Evolutionary conservation across 2,888 invertebrate genomes (phyloP).

Genomic region (Diloba caeruleocephala): DNA sequence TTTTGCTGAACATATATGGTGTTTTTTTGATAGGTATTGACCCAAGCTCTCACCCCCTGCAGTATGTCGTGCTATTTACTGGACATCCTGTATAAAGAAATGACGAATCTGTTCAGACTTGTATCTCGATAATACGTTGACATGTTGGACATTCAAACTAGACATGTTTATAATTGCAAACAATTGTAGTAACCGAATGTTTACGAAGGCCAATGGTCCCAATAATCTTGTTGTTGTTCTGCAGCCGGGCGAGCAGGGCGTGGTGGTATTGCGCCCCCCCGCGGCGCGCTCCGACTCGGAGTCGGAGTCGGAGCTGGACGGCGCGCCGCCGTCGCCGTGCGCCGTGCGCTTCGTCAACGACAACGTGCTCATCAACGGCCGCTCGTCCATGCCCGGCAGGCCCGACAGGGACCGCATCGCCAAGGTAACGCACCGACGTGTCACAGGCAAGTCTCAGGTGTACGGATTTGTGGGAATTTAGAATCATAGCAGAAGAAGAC

Average conservation of each 20-base stretch:
- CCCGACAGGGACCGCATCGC: constrained; percentile 84
- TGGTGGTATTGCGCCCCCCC: constrained; percentile 86
- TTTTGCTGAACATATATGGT: no score
- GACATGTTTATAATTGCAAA: background rate
- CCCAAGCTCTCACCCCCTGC: no score
- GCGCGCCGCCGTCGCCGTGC: constrained; percentile 94
- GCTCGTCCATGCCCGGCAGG: constrained; percentile 93
- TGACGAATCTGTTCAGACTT: background rate
- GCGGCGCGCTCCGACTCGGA: constrained; percentile 84
- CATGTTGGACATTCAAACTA: background rate
- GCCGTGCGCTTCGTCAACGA: constrained; percentile 95
- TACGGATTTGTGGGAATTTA: no score
- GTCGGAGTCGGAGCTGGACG: constrained; percentile 59
- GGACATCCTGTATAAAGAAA: background rate
- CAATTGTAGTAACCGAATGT: constrained; percentile 3
- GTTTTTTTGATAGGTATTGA: no score
- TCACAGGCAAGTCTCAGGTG: no score
- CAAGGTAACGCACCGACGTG: constrained; percentile 82
- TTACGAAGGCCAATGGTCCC: background rate
- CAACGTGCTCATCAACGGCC: constrained; percentile 96
- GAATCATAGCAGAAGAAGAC: no score
- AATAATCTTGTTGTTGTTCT: constrained; percentile 10
- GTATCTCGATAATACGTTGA: background rate
- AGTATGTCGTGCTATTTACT: background rate
- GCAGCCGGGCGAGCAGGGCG: constrained; percentile 82